A percentile compares a stretch with the other conserved stretches of the same genome.
Evolutionary conservation across 2,113 vertebrate genomes (phyloP).

Genomic region (Haliaeetus leucogaster): DNA sequence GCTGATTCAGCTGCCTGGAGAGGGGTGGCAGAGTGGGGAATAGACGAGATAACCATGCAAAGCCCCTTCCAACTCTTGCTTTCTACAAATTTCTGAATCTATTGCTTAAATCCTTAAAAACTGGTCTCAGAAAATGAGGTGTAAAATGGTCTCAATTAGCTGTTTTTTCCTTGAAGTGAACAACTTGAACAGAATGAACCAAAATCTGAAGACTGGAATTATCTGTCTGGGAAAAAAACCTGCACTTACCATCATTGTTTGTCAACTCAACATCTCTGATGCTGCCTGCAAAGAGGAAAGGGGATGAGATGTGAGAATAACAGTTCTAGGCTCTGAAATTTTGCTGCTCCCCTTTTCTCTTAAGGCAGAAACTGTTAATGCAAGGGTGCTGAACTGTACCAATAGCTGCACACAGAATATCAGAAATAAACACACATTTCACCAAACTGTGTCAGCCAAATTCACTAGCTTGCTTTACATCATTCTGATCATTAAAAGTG

Average conservation of each 20-base stretch:
- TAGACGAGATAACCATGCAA: background rate
- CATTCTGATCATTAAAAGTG: background rate
- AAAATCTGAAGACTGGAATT: background rate
- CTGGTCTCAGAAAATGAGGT: background rate
- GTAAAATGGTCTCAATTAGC: background rate
- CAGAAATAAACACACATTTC: background rate
- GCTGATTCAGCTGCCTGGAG: accelerated
- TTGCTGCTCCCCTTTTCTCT: background rate
- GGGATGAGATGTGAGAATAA: background rate
- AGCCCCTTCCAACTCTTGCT: background rate
- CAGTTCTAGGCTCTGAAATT: background rate
- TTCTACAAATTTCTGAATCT: background rate
- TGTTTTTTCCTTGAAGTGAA: background rate
- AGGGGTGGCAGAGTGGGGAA: background rate
- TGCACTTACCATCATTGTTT: background rate
- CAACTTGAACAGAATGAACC: background rate
- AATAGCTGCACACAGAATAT: background rate
- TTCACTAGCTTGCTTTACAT: background rate
- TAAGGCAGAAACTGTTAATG: background rate
- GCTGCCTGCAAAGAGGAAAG: background rate
- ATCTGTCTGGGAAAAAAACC: background rate
- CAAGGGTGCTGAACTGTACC: background rate
- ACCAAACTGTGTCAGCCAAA: background rate
- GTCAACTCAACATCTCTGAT: background rate
- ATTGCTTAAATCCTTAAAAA: background rate